These are phyloP conservation scores for Ichneumon xanthorius DNA, from an alignment of 2,888 invertebrate genomes.

Conservation along the genomic window DNA sequence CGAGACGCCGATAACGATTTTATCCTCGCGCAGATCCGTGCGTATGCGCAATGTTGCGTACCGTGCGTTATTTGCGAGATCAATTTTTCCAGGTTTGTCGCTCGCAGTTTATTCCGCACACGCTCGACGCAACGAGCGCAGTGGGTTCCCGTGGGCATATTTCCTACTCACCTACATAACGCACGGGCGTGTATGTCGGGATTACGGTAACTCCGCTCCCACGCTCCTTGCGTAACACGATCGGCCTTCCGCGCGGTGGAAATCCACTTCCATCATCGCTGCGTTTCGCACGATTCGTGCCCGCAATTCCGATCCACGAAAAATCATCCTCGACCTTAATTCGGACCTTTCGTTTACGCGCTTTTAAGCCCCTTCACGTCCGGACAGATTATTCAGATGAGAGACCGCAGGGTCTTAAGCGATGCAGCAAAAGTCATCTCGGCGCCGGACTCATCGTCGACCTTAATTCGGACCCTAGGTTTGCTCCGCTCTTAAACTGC, in stretches of 20 bases:
- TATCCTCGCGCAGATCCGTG: background rate
- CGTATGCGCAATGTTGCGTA: background rate
- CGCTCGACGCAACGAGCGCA: slow-evolving; percentile 10
- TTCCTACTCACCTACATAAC: slow-evolving; percentile 63
- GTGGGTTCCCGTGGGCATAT: slow-evolving; percentile 28
- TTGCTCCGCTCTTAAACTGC: background rate
- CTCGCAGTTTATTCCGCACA: slow-evolving; percentile 7
- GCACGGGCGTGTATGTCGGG: slow-evolving; percentile 55
- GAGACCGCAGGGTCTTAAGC: background rate
- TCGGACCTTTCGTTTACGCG: background rate
- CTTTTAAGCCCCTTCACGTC: too few relatives aligned
- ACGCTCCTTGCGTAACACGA: slow-evolving; percentile 80
- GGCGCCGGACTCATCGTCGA: background rate
- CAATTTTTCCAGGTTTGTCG: background rate
- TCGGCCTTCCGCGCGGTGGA: slow-evolving; percentile 76
- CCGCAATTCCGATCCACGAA: slow-evolving; percentile 2
- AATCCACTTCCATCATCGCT: slow-evolving; percentile 18
- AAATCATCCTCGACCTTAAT: slow-evolving; percentile 6
- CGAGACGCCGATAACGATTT: background rate
- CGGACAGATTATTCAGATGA: too few relatives aligned
- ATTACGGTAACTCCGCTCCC: slow-evolving; percentile 78
- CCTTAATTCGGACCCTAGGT: background rate
- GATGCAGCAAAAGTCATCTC: background rate
- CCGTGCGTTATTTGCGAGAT: background rate
- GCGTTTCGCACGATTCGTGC: slow-evolving; percentile 9